A percentile compares a stretch with the other conserved stretches of the same genome.
Evolutionary conservation across 1,140 invertebrate genomes (phyloP).

Genomic region (Caenorhabditis inopinata): DNA sequence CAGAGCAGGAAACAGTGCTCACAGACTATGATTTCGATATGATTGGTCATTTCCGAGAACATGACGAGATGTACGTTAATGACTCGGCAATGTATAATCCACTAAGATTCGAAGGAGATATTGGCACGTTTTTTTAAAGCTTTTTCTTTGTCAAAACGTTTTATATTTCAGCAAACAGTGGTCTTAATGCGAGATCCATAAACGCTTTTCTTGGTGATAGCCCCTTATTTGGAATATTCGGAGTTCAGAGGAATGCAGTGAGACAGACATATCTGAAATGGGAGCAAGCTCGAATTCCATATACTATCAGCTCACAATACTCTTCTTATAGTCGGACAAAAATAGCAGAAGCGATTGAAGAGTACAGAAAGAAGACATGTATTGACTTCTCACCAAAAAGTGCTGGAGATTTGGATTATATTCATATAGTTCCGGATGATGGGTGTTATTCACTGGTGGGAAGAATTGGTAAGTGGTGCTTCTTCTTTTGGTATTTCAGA

Average conservation of each 20-base stretch:
- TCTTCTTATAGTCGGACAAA: conserved; percentile 51
- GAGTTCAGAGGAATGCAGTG: conserved; percentile 60
- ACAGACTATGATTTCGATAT: conserved; percentile 49
- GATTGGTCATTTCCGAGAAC: conserved; percentile 27
- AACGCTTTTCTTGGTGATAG: conserved; percentile 54
- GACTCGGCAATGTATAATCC: conserved; percentile 64
- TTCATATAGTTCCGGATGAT: conserved; percentile 57
- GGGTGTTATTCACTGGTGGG: conserved; percentile 57
- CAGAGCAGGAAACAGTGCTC: conserved; percentile 51
- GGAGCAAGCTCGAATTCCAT: conserved; percentile 55
- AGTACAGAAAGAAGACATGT: conserved; percentile 53
- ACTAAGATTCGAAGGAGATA: conserved; percentile 62
- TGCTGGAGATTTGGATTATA: conserved; percentile 53
- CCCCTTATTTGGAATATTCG: conserved; percentile 41
- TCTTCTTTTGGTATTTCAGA: no score
- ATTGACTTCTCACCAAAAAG: conserved; percentile 56
- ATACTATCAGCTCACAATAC: conserved; percentile 45
- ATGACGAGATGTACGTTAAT: conserved; percentile 46
- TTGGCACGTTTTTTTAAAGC: conserved; percentile 54
- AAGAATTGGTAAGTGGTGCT: conserved; percentile 49
- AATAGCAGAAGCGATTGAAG: conserved; percentile 56
- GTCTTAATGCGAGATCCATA: conserved; percentile 52
- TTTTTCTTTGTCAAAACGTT: not conserved
- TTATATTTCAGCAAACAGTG: conserved; percentile 56
- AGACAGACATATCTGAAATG: conserved; percentile 59